Conservation (phyloP, 2,113 vertebrate genomes). For the Cottus gobio region DNA sequence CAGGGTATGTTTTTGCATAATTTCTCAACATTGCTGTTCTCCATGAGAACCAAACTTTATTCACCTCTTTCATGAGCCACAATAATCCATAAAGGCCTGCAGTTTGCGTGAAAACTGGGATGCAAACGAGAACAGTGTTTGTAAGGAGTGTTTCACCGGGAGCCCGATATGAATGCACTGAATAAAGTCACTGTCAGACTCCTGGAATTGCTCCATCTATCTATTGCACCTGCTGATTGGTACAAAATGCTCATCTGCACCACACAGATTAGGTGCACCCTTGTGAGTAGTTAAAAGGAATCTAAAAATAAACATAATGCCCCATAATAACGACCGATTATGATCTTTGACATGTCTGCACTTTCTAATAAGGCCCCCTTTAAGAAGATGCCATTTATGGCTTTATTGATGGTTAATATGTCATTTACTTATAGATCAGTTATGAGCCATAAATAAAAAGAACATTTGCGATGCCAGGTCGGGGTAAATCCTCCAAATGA, state of each 20-base stretch:
- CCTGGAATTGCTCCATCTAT: not conserved
- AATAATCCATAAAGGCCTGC: not conserved
- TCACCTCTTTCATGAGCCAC: not conserved
- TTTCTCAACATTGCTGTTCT: constrained; percentile 14
- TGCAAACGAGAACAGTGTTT: not conserved
- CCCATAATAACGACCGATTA: not conserved
- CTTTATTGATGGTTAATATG: not conserved
- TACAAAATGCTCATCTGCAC: not conserved
- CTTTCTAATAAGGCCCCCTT: not conserved
- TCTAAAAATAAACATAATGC: not conserved
- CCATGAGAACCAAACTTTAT: not conserved
- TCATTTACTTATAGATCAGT: not conserved
- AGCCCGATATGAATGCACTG: not conserved
- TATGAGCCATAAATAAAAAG: not conserved
- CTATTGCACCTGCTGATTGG: not conserved
- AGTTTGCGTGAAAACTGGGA: not conserved
- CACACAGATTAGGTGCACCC: not conserved
- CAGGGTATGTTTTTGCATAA: constrained; percentile 6
- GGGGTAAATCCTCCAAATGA: not conserved
- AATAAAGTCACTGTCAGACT: not conserved
- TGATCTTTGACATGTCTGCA: not conserved
- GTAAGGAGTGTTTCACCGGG: not conserved
- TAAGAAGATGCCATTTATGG: not conserved
- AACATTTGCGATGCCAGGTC: not conserved
- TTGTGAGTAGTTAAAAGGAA: not conserved